These are phyloP conservation scores for cat (Felis catus) DNA, from an alignment of 2,113 vertebrate genomes.

Conservation along the genomic window F.catus_Fca126_mat1.0 CM031419.1:5128001-5128500, in stretches of 20 bases:
- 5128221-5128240: not conserved
- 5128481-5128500: fast-evolving
- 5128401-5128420: not conserved
- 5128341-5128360: not conserved
- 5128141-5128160: fast-evolving
- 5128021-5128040: not conserved
- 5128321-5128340: too few species aligned
- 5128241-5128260: not conserved
- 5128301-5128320: not conserved
- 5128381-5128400: not conserved
- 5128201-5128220: not conserved
- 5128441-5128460: not conserved
- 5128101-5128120: fast-evolving
- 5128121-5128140: not conserved
- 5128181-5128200: not conserved
- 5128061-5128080: too few species aligned
- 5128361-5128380: not conserved
- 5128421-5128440: not conserved
- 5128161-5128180: not conserved
- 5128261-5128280: not conserved
- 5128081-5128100: not conserved
- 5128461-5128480: not conserved
- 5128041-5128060: too few species aligned
- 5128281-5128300: not conserved
- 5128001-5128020: not conserved